phyloP scores from a whole-genome alignment of 2,113 vertebrate genomes.

The Urocitellus parryii region DNA sequence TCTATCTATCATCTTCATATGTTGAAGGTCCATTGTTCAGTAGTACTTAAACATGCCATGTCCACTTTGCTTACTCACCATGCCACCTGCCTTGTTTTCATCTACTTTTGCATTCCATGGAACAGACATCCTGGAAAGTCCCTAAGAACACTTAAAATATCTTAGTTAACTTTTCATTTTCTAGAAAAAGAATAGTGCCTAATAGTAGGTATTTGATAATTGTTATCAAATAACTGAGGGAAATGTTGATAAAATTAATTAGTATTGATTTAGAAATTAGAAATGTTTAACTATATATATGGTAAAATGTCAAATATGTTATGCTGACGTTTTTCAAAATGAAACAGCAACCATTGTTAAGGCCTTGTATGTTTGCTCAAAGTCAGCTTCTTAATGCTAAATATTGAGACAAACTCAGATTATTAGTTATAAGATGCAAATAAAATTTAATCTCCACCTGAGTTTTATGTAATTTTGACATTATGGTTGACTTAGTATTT shows the following conservation, averaged over 20 bases:
- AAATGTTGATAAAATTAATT: conserved; percentile 44
- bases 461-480: conserved; percentile 33
- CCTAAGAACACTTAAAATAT: not conserved
- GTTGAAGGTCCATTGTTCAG: not conserved
- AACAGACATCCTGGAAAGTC: not conserved
- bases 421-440: conserved; percentile 44
- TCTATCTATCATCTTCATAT: not conserved
- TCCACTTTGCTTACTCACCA: not conserved
- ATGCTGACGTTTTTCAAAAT: conserved; percentile 39
- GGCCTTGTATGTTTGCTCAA: not conserved
- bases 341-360: conserved; percentile 6
- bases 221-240: not conserved
- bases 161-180: conserved; percentile 20
- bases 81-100: not conserved
- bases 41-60: not conserved
- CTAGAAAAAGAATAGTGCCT: not conserved
- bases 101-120: not conserved
- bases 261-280: conserved; percentile 53
- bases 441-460: conserved; percentile 9
- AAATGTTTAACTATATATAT: not conserved
- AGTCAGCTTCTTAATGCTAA: not conserved
- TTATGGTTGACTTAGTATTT: conserved; percentile 27
- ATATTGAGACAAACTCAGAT: conserved; percentile 29
- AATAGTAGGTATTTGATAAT: not conserved
- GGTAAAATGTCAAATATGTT: conserved; percentile 37